These are phyloP conservation scores for Strix uralensis DNA, from an alignment of 2,113 vertebrate species.

Conservation along the genomic window DNA sequence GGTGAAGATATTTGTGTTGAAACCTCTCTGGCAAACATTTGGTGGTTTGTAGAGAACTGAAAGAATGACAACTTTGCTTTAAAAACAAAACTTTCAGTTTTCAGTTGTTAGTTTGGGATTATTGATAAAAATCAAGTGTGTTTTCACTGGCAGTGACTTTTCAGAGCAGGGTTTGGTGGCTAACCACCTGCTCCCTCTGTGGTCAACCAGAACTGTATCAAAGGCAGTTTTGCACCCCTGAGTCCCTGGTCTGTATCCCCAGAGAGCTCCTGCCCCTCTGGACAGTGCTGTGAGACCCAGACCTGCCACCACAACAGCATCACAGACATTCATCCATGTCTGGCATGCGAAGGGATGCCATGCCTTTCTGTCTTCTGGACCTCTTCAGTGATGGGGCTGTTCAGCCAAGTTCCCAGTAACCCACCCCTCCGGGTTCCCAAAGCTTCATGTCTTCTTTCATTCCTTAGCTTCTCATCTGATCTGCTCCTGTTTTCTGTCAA, in stretches of 20 bases:
- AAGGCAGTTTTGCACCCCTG: neutral
- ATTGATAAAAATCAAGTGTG: constrained; percentile 4
- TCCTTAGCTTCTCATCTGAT: neutral
- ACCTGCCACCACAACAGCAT: neutral
- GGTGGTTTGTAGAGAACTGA: neutral
- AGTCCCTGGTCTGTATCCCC: neutral
- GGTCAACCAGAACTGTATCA: neutral
- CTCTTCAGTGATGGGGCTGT: neutral
- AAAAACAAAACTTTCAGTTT: neutral
- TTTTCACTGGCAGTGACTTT: neutral
- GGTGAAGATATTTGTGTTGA: neutral
- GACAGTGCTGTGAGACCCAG: neutral
- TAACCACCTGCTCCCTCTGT: neutral
- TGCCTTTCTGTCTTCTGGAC: neutral
- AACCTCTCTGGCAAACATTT: neutral
- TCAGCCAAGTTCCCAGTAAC: neutral
- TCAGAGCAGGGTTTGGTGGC: neutral
- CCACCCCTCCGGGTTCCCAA: neutral
- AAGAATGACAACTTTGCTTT: neutral
- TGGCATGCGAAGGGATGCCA: neutral
- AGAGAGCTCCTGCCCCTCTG: neutral
- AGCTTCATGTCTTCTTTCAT: neutral
- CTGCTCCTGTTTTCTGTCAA: neutral
- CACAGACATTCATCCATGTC: fast-evolving
- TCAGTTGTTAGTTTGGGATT: neutral